Conservation (phyloP, 2,797 vertebrate genomes). For the Phrynocephalus vlangalii region DNA sequence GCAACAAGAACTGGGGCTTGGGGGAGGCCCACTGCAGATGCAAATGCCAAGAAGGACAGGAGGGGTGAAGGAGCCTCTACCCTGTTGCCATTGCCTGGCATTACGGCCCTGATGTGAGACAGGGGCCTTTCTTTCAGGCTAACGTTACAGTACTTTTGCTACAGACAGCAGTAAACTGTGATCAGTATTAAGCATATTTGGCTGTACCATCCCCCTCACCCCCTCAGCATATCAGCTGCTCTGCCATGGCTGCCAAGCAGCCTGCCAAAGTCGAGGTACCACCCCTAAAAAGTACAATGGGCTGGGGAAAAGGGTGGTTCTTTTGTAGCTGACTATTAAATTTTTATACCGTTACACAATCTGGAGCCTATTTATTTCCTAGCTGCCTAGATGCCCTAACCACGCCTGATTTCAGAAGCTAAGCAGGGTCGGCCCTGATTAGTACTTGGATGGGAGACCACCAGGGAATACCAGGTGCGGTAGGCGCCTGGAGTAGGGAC, state of each 20-base stretch:
- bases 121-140: neutral
- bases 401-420: too few species aligned
- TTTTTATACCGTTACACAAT: constrained; percentile 59
- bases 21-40: neutral
- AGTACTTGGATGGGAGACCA: too few species aligned
- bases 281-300: neutral
- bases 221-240: neutral
- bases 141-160: neutral
- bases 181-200: neutral
- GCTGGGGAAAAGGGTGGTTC: neutral
- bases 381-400: too few species aligned
- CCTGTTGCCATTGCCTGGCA: neutral
- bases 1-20: neutral
- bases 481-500: too few species aligned
- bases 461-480: too few species aligned
- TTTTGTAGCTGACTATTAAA: constrained; percentile 62
- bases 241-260: neutral
- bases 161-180: neutral
- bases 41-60: neutral
- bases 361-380: neutral
- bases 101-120: too few species aligned
- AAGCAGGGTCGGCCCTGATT: too few species aligned
- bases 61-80: too few species aligned
- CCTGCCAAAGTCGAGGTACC: neutral
- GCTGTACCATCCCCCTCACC: neutral